Evolutionary conservation across 2,888 invertebrate genomes (phyloP).

Genomic region (Melikaiella ostensackeni): DNA sequence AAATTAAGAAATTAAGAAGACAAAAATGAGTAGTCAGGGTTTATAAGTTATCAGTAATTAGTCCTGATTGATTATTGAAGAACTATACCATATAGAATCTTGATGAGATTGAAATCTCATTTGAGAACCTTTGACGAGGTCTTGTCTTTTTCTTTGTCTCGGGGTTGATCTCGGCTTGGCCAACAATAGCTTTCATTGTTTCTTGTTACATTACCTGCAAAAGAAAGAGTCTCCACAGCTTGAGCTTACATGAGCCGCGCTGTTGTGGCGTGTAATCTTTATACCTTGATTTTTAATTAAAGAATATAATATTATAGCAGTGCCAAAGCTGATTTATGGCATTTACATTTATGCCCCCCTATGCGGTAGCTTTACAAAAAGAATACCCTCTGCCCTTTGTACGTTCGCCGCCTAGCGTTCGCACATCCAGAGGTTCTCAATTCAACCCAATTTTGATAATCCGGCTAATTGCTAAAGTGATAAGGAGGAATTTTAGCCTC

Average conservation of each 20-base stretch:
- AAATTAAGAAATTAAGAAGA: not conserved
- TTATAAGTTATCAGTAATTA: too few species aligned
- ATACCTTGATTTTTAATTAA: constrained; percentile 69
- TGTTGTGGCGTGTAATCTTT: constrained; percentile 65
- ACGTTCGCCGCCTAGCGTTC: constrained; percentile 54
- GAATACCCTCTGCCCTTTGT: constrained; percentile 52
- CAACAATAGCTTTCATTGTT: constrained; percentile 64
- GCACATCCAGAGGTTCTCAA: constrained; percentile 43
- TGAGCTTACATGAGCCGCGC: constrained; percentile 46
- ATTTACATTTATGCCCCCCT: constrained; percentile 51
- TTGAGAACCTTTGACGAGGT: constrained; percentile 49
- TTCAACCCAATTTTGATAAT: not conserved
- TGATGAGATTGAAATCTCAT: constrained; percentile 5
- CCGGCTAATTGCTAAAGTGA: not conserved
- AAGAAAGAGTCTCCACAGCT: constrained; percentile 51
- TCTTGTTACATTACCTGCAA: constrained; percentile 59
- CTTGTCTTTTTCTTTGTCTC: constrained; percentile 40
- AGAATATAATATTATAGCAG: constrained; percentile 67
- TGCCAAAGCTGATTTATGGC: constrained; percentile 66
- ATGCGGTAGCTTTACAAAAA: constrained; percentile 48
- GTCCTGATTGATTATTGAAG: not conserved
- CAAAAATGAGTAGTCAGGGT: too few species aligned
- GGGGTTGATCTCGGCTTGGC: constrained; percentile 43
- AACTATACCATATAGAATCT: not conserved
- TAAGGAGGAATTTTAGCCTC: too few species aligned